These are phyloP conservation scores for Podiceps cristatus DNA, from an alignment of 2,113 vertebrate species.

Conservation along the genomic window DNA sequence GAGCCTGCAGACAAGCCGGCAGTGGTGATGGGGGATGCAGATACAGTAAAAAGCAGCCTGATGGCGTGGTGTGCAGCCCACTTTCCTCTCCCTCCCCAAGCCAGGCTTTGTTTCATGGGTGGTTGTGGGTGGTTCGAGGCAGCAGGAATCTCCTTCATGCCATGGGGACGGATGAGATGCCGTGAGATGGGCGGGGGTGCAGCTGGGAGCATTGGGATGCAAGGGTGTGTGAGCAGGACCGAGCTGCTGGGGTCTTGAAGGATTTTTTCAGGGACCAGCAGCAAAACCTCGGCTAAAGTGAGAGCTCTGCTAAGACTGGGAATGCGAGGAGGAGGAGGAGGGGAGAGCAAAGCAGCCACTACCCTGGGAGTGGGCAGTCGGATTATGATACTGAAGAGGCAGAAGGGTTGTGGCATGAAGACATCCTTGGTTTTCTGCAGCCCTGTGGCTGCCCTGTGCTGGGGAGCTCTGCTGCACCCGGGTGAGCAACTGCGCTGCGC, in stretches of 20 bases:
- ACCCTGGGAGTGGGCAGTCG: neutral
- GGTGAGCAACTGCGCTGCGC: rapidly evolving
- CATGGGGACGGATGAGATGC: neutral
- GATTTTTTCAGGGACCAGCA: neutral
- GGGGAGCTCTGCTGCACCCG: neutral
- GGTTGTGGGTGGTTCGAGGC: neutral
- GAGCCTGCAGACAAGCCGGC: neutral
- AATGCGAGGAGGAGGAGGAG: neutral
- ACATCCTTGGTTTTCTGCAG: neutral
- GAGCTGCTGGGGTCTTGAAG: neutral
- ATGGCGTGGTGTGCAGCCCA: rapidly evolving
- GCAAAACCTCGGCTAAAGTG: neutral
- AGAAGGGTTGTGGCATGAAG: neutral
- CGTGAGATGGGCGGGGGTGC: neutral
- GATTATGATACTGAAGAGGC: neutral
- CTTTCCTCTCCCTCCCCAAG: neutral
- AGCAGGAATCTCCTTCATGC: neutral
- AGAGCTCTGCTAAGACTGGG: neutral
- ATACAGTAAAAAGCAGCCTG: neutral
- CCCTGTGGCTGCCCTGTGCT: rapidly evolving
- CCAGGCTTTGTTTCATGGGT: neutral
- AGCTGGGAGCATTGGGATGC: rapidly evolving
- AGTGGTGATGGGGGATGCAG: neutral
- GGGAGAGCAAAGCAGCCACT: neutral
- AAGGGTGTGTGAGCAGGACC: rapidly evolving